Evolutionary conservation across 2,797 vertebrate genomes (phyloP), one percentile per base, ranked within the genome.

Genomic region (Phoxinus dragarum): DNA sequence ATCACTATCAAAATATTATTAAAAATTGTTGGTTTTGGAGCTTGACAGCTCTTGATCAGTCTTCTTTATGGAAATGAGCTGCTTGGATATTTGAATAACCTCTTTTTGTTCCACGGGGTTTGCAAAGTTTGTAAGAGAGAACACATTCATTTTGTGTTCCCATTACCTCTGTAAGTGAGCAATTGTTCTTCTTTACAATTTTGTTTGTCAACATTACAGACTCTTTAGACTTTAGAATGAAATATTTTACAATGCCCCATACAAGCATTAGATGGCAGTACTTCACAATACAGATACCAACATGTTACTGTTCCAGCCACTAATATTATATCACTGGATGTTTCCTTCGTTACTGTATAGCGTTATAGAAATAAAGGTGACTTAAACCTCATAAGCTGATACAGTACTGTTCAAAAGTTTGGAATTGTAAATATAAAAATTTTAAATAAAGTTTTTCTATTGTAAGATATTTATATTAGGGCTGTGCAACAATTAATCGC

Each of bases 181-280:
- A 54, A 21, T 19, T 23, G 42, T 73, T 73, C 0, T 10, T 52
- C 10, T 75, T 38, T 12, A 56, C 19, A 76, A 36, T 52, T 38
- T 23, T 56, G 49, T 52, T 76, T 12, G 14, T 36, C 21, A 56
- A 38, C 31, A 75, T 54, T 14, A 54, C 19, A 75, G 31, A 34
- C 34, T 54, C 72, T n/a, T n/a, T n/a, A n/a, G 66, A 6, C 36
- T 42, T 61, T 5, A 59, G 59, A 6, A 67, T 27, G 52, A 84
- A 42, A 64, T 52, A 78, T 59, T n/a, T 61, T 68, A 31, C 40
- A 47, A 47, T 67, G 61, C 40, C 27, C 5, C 11, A 67, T 66
- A 49, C 61, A 49, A 49, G 77, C 59, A 67, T 80, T 67, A 80
- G 59, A 66, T 66, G 59, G 61, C 59, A 66, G 59, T 80, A 14